Conservation (phyloP, 2,797 vertebrate species). For the Monodelphis domestica region DNA sequence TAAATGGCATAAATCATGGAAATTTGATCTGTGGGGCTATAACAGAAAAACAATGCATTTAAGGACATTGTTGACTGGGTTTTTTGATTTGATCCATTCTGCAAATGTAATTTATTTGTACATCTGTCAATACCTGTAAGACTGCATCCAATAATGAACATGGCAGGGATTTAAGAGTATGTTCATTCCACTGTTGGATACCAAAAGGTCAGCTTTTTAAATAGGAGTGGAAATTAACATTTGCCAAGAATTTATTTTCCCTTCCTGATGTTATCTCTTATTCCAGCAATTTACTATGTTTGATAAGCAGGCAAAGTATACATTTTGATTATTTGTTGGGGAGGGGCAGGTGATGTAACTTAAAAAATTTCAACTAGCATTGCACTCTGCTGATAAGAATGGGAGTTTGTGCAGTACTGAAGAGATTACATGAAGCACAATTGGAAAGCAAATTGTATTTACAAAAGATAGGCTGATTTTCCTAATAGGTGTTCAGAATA, state of each 20-base stretch:
- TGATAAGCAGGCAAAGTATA: slow-evolving; percentile 79
- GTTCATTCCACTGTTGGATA: slow-evolving; percentile 76
- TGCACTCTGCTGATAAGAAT: slow-evolving; percentile 84
- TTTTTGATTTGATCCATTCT: slow-evolving; percentile 74
- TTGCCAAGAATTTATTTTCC: slow-evolving; percentile 80
- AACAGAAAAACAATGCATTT: slow-evolving; percentile 75
- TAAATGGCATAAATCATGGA: slow-evolving; percentile 74
- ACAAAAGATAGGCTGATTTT: slow-evolving; percentile 83
- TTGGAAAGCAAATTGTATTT: slow-evolving; percentile 86
- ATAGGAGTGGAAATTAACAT: slow-evolving; percentile 80
- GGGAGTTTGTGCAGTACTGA: slow-evolving; percentile 75
- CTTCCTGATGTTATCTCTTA: slow-evolving; percentile 80
- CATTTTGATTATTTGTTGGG: slow-evolving; percentile 78
- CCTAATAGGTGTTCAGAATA: slow-evolving; percentile 83
- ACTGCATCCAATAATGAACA: slow-evolving; percentile 75
- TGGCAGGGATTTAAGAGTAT: slow-evolving; percentile 74
- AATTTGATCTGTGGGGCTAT: slow-evolving; percentile 75
- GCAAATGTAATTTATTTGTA: slow-evolving; percentile 82
- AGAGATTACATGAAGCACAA: slow-evolving; percentile 83
- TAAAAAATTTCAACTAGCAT: slow-evolving; percentile 77
- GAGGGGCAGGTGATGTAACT: slow-evolving; percentile 73
- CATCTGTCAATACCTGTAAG: slow-evolving; percentile 80
- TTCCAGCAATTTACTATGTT: slow-evolving; percentile 83
- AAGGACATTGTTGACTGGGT: slow-evolving; percentile 77
- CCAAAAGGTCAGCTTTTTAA: slow-evolving; percentile 76